Percentiles rank a stretch among this genome's conserved stretches.
Conservation (phyloP, 2,888 invertebrate genomes). For the Lasioglossum pauxillum region DNA sequence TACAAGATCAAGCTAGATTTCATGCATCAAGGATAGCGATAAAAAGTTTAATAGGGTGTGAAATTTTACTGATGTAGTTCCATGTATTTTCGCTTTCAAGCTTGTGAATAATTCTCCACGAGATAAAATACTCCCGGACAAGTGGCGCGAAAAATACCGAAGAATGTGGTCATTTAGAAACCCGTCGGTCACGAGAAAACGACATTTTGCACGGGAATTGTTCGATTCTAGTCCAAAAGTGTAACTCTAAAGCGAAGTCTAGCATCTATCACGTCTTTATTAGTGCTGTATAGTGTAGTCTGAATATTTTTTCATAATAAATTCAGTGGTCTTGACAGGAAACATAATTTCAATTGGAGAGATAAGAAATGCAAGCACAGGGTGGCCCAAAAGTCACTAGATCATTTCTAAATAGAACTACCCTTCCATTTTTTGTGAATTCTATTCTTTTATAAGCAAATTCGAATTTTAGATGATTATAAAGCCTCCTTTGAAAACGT, state of each 20-base stretch:
- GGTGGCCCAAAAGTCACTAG: not conserved
- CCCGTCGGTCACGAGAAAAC: not conserved
- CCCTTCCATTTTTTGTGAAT: too few species aligned
- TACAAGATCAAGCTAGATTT: constrained; percentile 10
- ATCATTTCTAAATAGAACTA: not conserved
- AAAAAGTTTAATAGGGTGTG: constrained; percentile 16
- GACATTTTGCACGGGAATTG: not conserved
- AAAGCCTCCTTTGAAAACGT: too few species aligned
- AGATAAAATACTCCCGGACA: not conserved
- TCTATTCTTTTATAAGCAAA: not conserved
- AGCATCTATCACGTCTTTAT: not conserved
- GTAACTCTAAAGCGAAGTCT: not conserved
- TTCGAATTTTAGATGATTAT: too few species aligned
- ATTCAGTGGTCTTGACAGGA: not conserved
- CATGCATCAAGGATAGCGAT: constrained; percentile 9
- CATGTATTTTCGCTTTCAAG: not conserved
- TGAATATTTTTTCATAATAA: not conserved
- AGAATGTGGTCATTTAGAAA: constrained; percentile 4
- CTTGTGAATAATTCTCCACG: not conserved
- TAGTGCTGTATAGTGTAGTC: not conserved
- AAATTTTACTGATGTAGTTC: constrained; percentile 9
- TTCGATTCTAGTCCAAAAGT: not conserved
- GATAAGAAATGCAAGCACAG: not conserved
- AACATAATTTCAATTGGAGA: not conserved
- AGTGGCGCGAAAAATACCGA: not conserved